A percentile compares a stretch with the other conserved stretches of the same genome.
These are phyloP conservation scores for Pocillopora meandrina DNA, from an alignment of 92 coral and sea anemone genomes.

Conservation along the genomic window DNA sequence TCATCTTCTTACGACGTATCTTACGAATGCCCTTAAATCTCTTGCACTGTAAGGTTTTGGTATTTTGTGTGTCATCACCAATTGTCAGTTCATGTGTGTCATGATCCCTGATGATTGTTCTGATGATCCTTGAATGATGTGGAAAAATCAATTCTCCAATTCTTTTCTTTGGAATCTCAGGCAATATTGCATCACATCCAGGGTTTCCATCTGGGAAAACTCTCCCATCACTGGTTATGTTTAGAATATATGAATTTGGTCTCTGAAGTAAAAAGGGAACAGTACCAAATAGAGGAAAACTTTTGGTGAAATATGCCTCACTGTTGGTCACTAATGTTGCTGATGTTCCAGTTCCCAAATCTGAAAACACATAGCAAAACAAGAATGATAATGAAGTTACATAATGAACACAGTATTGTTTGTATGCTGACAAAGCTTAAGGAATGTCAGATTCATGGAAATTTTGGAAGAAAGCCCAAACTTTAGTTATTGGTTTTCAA, in stretches of 20 bases:
- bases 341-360: not conserved
- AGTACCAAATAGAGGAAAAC: not conserved
- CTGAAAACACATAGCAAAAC: conserved; percentile 2
- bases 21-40: conserved; percentile 59
- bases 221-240: not conserved
- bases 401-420: not conserved
- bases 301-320: not conserved
- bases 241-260: not conserved
- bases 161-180: not conserved
- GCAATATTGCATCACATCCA: not conserved
- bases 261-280: not conserved
- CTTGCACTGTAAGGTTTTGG: conserved; percentile 42
- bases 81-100: conserved; percentile 6
- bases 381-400: not conserved
- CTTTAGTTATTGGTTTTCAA: no score
- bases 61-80: conserved; percentile 25
- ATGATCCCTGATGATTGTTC: conserved; percentile 23
- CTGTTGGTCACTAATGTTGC: not conserved
- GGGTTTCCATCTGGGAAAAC: not conserved
- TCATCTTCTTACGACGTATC: conserved; percentile 90
- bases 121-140: not conserved
- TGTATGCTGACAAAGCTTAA: no score
- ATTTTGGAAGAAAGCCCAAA: not conserved
- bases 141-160: conserved; percentile 13
- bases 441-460: no score